Percentiles rank a stretch among this genome's conserved stretches.
Conservation (phyloP, 2,113 vertebrate genomes). For the Phyllostomus discolor region DNA sequence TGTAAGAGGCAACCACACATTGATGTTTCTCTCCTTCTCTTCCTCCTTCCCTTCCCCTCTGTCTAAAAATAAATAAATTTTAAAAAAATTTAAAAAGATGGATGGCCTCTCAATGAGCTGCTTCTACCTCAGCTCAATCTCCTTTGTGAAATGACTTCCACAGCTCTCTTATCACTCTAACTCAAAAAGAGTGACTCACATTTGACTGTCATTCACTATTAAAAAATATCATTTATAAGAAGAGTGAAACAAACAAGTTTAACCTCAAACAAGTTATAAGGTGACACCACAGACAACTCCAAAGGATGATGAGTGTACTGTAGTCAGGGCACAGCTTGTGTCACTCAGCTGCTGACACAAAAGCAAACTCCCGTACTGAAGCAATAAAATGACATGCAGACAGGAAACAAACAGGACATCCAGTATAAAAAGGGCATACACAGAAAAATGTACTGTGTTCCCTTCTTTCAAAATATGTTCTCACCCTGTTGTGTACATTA, state of each 20-base stretch:
- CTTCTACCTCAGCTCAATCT: not conserved
- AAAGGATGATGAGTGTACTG: not conserved
- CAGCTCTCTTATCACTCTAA: conserved; percentile 34
- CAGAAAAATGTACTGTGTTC: not conserved
- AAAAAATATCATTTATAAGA: conserved; percentile 50
- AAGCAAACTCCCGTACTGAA: not conserved
- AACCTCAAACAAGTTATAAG: conserved; percentile 38
- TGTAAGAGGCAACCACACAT: no score
- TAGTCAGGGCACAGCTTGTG: not conserved
- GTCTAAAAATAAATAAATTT: no score
- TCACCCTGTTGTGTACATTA: not conserved
- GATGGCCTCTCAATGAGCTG: not conserved
- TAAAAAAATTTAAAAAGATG: not conserved
- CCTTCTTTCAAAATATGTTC: conserved; percentile 49
- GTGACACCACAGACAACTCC: not conserved
- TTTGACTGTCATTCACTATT: conserved; percentile 20
- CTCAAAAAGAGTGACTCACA: conserved; percentile 17
- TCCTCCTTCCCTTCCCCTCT: no score
- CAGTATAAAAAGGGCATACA: not conserved
- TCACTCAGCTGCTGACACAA: not conserved
- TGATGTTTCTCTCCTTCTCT: no score
- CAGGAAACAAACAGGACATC: not conserved
- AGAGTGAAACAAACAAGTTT: conserved; percentile 42
- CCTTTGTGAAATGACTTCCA: conserved; percentile 42
- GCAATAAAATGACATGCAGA: conserved; percentile 18